A percentile compares a stretch with the other conserved stretches of the same genome.
phyloP scores from a whole-genome alignment of 1,140 invertebrate genomes.

The Chironomus tepperi region DNA sequence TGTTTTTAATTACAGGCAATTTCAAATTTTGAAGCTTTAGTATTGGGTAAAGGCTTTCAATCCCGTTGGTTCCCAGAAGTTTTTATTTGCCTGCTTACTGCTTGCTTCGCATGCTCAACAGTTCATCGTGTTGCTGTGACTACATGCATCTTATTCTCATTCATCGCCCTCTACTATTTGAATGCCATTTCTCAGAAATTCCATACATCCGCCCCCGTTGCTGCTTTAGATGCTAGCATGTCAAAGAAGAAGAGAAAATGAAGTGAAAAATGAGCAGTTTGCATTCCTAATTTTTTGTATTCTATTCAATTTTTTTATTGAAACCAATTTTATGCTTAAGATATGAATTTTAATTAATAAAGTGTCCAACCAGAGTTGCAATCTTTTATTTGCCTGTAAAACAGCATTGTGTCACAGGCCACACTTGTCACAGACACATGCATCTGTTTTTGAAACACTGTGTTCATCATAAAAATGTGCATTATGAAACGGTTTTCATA shows the following conservation, averaged over 20 bases:
- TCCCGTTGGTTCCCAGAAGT: slow-evolving; percentile 38
- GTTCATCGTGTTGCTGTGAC: slow-evolving; percentile 40
- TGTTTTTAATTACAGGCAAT: slow-evolving; percentile 33
- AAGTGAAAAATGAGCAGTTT: not conserved
- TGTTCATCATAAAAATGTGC: no score
- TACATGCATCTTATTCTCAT: slow-evolving; percentile 37
- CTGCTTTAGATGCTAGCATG: not conserved
- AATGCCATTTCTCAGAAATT: slow-evolving; percentile 37
- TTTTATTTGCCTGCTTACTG: slow-evolving; percentile 34
- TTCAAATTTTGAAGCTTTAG: slow-evolving; percentile 35
- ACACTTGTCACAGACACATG: no score
- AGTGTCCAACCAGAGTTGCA: no score
- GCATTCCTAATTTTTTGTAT: slow-evolving; percentile 3
- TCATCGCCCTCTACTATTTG: slow-evolving; percentile 36
- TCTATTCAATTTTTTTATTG: not conserved
- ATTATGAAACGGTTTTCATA: no score
- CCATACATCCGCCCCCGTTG: slow-evolving; percentile 28
- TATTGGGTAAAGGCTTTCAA: slow-evolving; percentile 37
- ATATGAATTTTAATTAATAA: no score
- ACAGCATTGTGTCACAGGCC: no score
- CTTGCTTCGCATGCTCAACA: slow-evolving; percentile 33
- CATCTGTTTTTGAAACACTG: no score
- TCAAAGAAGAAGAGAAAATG: slow-evolving; percentile 26
- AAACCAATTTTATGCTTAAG: no score
- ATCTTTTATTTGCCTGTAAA: no score